Evolutionary conservation across 2,113 vertebrate genomes (phyloP).

Genomic region (Neofelis nebulosa): DNA sequence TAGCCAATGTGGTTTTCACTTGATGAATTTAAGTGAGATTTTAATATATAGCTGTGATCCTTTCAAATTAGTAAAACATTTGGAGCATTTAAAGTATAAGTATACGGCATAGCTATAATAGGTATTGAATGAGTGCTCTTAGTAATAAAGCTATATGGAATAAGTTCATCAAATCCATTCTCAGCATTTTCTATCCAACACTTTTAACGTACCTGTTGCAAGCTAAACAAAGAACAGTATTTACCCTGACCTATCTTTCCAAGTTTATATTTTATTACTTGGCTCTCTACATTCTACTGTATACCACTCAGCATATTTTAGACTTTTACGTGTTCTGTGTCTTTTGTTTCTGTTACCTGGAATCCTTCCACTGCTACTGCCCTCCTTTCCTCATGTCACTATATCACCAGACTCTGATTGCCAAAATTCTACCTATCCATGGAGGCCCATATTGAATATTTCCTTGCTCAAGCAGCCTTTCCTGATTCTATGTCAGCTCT

Average conservation of each 20-base stretch:
- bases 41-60: background rate
- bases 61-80: constrained; percentile 17
- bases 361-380: background rate
- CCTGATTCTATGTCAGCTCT: background rate
- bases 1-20: background rate
- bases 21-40: background rate
- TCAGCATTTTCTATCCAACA: background rate
- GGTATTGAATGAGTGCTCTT: background rate
- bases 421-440: background rate
- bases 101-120: background rate
- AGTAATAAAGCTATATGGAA: background rate
- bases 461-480: background rate
- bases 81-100: background rate
- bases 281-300: background rate
- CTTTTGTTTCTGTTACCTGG: background rate
- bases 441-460: background rate
- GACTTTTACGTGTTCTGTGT: background rate
- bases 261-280: background rate
- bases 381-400: background rate
- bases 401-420: background rate
- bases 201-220: background rate
- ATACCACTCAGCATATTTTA: background rate
- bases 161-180: background rate
- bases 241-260: background rate
- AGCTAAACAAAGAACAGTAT: background rate